Conservation (phyloP, 2,888 invertebrate genomes). For the Ariolimax columbianus region DNA sequence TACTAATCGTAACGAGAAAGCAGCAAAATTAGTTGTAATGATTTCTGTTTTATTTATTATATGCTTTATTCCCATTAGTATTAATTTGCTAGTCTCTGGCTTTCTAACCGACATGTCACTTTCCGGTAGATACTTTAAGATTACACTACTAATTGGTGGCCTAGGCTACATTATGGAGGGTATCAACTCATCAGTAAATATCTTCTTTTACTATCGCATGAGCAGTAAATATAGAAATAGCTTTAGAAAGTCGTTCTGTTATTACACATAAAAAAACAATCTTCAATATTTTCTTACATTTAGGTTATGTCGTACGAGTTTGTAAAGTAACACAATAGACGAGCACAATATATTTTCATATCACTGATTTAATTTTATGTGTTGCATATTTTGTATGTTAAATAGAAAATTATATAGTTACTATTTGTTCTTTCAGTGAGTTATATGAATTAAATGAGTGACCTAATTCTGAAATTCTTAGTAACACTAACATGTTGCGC, state of each 20-base stretch:
- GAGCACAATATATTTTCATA: no score
- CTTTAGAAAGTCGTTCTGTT: constrained; percentile 1
- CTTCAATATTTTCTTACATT: no score
- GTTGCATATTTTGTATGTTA: no score
- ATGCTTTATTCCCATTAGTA: neutral
- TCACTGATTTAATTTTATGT: no score
- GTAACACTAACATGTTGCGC: no score
- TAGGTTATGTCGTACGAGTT: no score
- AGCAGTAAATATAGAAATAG: constrained; percentile 23
- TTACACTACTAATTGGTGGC: neutral
- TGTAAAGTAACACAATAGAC: no score
- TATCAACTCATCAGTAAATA: constrained; percentile 16
- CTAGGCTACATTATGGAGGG: constrained; percentile 19
- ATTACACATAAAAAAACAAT: no score
- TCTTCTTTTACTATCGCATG: constrained; percentile 34
- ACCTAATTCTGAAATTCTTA: no score
- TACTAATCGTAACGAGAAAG: neutral
- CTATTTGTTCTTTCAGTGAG: no score
- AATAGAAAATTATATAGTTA: no score
- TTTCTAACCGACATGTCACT: constrained; percentile 8
- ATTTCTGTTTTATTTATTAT: constrained; percentile 11
- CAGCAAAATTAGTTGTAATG: neutral
- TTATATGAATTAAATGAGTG: no score
- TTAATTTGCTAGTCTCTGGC: neutral
- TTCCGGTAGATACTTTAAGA: constrained; percentile 10